phyloP scores from a whole-genome alignment of 2,797 vertebrate species.

The Chelonia mydas region DNA sequence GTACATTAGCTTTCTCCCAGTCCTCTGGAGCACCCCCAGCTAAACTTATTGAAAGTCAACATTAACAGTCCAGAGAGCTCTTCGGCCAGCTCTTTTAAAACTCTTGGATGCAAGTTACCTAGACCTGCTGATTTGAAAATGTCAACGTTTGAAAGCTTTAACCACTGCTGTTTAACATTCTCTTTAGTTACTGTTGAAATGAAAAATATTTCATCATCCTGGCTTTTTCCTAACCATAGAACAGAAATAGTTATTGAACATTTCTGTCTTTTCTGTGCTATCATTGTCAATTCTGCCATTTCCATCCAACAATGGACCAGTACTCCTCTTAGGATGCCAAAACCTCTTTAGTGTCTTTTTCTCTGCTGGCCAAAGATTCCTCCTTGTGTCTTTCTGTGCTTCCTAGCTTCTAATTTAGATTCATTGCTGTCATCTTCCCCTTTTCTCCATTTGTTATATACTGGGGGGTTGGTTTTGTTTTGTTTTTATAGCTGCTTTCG shows the following conservation, averaged over 20 bases:
- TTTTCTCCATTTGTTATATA: background rate
- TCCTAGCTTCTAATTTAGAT: background rate
- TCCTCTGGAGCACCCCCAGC: background rate
- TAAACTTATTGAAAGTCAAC: background rate
- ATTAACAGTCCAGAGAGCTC: background rate
- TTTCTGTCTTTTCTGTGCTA: background rate
- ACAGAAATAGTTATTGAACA: background rate
- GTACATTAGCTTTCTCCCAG: background rate
- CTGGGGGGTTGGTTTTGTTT: background rate
- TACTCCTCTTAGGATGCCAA: accelerated
- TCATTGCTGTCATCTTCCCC: accelerated
- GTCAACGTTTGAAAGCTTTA: background rate
- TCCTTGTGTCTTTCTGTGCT: background rate
- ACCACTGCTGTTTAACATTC: background rate
- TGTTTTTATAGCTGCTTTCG: accelerated
- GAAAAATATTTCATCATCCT: accelerated
- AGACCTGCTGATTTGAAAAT: accelerated
- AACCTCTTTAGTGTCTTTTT: background rate
- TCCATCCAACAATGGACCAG: background rate
- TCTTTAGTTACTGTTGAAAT: accelerated
- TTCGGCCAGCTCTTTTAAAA: background rate
- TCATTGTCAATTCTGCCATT: background rate
- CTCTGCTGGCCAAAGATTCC: background rate
- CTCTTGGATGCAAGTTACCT: background rate
- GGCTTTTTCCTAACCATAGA: background rate